A percentile compares a stretch with the other conserved stretches of the same genome.
phyloP scores from a whole-genome alignment of 2,888 invertebrate species.

The Cremastinae sp. region DNA sequence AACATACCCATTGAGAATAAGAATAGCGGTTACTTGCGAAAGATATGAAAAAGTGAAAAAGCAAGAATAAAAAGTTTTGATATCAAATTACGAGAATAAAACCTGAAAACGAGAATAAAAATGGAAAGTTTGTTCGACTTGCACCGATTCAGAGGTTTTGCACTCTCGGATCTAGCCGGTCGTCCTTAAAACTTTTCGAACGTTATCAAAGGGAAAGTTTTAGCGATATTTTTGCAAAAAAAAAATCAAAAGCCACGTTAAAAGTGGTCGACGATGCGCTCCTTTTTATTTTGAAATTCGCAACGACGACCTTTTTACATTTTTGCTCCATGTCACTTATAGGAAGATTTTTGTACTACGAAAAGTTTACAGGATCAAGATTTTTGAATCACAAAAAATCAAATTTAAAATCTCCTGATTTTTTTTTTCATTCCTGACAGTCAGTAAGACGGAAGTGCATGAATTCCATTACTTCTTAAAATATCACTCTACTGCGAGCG shows the following conservation, averaged over 20 bases:
- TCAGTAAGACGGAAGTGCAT: conserved; percentile 6
- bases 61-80: conserved; percentile 1
- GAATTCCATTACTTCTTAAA: conserved; percentile 2
- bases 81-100: no score
- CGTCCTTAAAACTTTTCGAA: conserved; percentile 25
- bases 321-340: no score
- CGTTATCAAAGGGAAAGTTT: conserved; percentile 36
- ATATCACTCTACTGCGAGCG: background rate
- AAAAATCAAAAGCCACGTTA: conserved; percentile 1
- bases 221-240: conserved; percentile 1
- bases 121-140: conserved; percentile 7
- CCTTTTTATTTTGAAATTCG: no score
- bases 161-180: conserved; percentile 1
- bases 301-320: no score
- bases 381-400: background rate
- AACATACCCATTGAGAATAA: no score
- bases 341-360: no score
- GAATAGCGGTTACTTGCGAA: no score
- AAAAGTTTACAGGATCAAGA: conserved; percentile 8
- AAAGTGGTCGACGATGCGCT: conserved; percentile 25
- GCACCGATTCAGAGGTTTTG: background rate
- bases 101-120: conserved; percentile 5
- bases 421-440: background rate
- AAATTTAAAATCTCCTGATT: background rate
- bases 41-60: background rate